Percentiles rank a stretch among this genome's conserved stretches.
Conservation (phyloP, 2,888 invertebrate genomes). For the Diarsia rubi region DNA sequence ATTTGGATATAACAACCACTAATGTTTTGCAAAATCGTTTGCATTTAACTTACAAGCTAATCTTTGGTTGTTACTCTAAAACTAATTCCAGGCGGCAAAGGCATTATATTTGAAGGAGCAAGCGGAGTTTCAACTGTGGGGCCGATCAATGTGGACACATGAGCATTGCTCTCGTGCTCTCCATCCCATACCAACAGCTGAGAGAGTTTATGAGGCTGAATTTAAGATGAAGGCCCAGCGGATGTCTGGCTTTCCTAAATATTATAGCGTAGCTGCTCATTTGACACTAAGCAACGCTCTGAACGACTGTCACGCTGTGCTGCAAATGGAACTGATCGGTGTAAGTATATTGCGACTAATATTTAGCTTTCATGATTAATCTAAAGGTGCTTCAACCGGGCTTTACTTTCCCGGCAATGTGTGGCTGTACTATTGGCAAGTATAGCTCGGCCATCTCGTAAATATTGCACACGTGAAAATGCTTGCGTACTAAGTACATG, state of each 20-base stretch:
- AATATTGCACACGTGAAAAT: no score
- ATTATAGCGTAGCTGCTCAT: conserved; percentile 79
- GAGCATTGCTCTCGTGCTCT: conserved; percentile 79
- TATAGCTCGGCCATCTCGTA: no score
- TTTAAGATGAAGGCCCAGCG: conserved; percentile 74
- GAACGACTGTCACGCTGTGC: conserved; percentile 69
- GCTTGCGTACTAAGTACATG: no score
- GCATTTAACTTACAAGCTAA: background rate
- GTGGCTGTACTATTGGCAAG: no score
- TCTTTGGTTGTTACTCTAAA: background rate
- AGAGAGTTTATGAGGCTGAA: conserved; percentile 81
- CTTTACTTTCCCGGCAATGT: no score
- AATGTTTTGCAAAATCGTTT: background rate
- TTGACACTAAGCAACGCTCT: conserved; percentile 73
- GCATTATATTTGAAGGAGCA: conserved; percentile 80
- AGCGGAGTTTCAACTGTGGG: conserved; percentile 83
- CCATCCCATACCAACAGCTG: conserved; percentile 79
- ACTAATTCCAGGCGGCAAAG: conserved; percentile 74
- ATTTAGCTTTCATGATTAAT: background rate
- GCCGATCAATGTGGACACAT: conserved; percentile 77
- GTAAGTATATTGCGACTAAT: conserved; percentile 71
- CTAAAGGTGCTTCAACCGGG: background rate
- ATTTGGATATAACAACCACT: background rate
- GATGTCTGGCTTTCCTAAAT: conserved; percentile 75
- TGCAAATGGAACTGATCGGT: conserved; percentile 74